phyloP scores from a whole-genome alignment of 2,113 vertebrate genomes.

The Albula goreensis region DNA sequence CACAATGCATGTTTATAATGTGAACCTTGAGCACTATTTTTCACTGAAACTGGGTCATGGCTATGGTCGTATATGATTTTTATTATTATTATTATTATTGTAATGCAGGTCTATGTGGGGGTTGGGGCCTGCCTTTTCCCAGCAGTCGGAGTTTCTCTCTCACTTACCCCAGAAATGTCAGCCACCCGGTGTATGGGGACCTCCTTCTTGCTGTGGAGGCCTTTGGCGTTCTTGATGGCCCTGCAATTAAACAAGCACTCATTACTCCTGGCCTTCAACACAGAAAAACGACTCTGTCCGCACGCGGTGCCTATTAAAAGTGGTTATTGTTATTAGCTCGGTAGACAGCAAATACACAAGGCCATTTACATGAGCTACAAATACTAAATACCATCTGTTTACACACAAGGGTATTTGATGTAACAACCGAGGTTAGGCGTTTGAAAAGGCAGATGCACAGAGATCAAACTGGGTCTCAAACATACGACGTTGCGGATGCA shows the following conservation, averaged over 20 bases:
- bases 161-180: slow-evolving; percentile 93
- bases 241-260: slow-evolving; percentile 63
- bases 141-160: background rate
- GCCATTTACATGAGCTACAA: too few relatives aligned
- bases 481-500: background rate
- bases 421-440: background rate
- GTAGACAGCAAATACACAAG: too few relatives aligned
- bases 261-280: background rate
- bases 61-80: background rate
- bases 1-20: background rate
- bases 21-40: background rate
- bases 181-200: slow-evolving; percentile 95
- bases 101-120: background rate
- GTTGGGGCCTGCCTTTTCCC: background rate
- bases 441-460: background rate
- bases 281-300: background rate
- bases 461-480: background rate
- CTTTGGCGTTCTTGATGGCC: slow-evolving; percentile 97
- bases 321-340: too few relatives aligned
- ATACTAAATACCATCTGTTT: too few relatives aligned
- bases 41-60: background rate
- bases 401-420: too few relatives aligned
- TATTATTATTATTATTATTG: background rate
- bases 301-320: too few relatives aligned
- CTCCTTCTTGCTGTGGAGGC: slow-evolving; percentile 98